Base-by-base conservation (phyloP, 2,888 invertebrate species). In the Trypoxylon attenuatum region DNA sequence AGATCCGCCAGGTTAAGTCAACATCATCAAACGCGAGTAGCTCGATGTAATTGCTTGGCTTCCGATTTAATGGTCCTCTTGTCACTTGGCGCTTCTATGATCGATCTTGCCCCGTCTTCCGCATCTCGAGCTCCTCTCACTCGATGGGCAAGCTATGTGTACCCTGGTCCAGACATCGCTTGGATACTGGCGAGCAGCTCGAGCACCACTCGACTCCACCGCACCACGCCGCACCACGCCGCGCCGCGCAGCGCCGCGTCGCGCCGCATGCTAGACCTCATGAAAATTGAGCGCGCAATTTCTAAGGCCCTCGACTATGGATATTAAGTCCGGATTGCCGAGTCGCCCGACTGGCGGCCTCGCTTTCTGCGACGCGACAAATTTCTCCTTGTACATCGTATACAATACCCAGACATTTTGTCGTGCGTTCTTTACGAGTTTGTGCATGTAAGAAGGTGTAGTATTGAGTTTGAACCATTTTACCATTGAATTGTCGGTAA, bases 11-110 rank as follows among this genome's bases (percentile, higher is more conserved):
- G 55, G 60, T 71, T 61, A 41, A 73, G 59, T 76, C 70, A 75
- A 75, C 76, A 75, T 73, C 73, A 70, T 75, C 69, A 56, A 47
- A 55, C 59, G 50, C 62, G 46, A 56, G 52, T 41, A 46, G 73
- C 70, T 66, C 57, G 68, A 63, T 69, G 65, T 71, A 73, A 75
- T 75, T 73, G 72, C 75, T 66, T 53, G 29, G 52, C 56, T 55
- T 62, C 56, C 60, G 68, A 63, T 76, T 76, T 76, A 76, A 75
- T 76, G 76, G 66, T 73, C 76, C 73, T 75, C 76, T 75, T 62
- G 65, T 61, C 62, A 50, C 59, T 58, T 55, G 43, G 19, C 13
- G 33, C 33, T 53, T 33, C 33, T 10, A 42, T 54, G 46, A 68
- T 50, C 60, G 21, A 18, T 21, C 54, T n/a, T n/a, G n/a, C n/a